Conservation (phyloP, 2,888 invertebrate genomes). For the Zeuzera pyrina region DNA sequence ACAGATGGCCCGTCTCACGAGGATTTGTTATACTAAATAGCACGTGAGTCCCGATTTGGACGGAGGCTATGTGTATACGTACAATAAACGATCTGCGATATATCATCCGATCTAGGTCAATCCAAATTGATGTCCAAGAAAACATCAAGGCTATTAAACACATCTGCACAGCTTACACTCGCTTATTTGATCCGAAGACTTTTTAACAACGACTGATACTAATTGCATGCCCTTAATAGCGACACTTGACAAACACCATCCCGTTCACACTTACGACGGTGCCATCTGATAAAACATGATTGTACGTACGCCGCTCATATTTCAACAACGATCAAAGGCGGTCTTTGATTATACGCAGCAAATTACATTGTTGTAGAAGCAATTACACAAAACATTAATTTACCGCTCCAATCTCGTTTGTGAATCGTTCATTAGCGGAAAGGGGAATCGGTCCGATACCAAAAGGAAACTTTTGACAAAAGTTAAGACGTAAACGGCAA, state of each 20-base stretch:
- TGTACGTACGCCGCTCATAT: slow-evolving; percentile 14
- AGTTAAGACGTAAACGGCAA: slow-evolving; percentile 57
- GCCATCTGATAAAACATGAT: slow-evolving; percentile 10
- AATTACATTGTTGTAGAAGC: slow-evolving; percentile 38
- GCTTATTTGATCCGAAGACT: too few relatives aligned
- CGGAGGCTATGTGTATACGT: too few relatives aligned
- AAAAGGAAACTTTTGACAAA: slow-evolving; percentile 55
- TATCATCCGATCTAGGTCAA: too few relatives aligned
- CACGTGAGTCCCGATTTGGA: too few relatives aligned
- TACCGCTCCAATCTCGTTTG: slow-evolving; percentile 47
- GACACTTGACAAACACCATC: slow-evolving; percentile 10
- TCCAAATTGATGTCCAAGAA: too few relatives aligned
- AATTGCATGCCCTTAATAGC: slow-evolving; percentile 7
- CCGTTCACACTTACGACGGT: slow-evolving; percentile 6
- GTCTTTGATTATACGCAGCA: slow-evolving; percentile 18
- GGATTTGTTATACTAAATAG: too few relatives aligned
- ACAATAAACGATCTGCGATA: too few relatives aligned
- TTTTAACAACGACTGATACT: slow-evolving; percentile 1
- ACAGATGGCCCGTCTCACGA: neutral
- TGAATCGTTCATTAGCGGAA: slow-evolving; percentile 57
- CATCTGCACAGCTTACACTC: too few relatives aligned
- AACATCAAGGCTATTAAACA: too few relatives aligned
- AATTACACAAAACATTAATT: slow-evolving; percentile 61
- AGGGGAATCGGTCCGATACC: slow-evolving; percentile 32
- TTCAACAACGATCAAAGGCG: slow-evolving; percentile 15